Percentiles rank a stretch among this genome's conserved stretches.
Evolutionary conservation across 2,113 vertebrate genomes (phyloP).

Genomic region (Egretta garzetta): DNA sequence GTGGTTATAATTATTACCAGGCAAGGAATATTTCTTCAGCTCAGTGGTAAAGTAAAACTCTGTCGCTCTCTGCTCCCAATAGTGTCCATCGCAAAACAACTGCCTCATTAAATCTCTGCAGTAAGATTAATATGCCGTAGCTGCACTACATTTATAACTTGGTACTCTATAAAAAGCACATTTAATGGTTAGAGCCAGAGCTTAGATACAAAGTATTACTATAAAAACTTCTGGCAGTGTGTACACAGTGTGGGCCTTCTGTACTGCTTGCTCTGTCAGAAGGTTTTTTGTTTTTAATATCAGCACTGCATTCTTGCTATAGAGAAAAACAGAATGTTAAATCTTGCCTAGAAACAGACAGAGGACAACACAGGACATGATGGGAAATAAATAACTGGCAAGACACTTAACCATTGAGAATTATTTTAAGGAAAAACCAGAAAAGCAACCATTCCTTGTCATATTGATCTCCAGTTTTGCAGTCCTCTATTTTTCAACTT

Average conservation of each 20-base stretch:
- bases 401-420: conserved; percentile 14
- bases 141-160: conserved; percentile 88
- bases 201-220: conserved; percentile 84
- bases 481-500: conserved; percentile 30
- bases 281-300: conserved; percentile 57
- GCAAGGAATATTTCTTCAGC: conserved; percentile 85
- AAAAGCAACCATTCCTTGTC: conserved; percentile 31
- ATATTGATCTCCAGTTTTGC: background rate
- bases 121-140: conserved; percentile 87
- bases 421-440: conserved; percentile 33
- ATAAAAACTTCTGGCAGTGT: conserved; percentile 80
- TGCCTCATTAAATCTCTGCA: conserved; percentile 95
- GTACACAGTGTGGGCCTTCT: conserved; percentile 64
- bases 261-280: conserved; percentile 47
- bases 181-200: conserved; percentile 83
- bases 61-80: conserved; percentile 87
- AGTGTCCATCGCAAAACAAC: conserved; percentile 90
- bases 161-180: conserved; percentile 87
- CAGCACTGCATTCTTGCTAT: background rate
- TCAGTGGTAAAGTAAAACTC: conserved; percentile 90
- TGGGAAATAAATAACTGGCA: conserved; percentile 28
- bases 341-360: background rate
- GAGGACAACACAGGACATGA: background rate
- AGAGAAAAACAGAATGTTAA: conserved; percentile 31
- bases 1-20: conserved; percentile 97